Conservation (phyloP, 2,888 invertebrate genomes). For the Lycocerus yunnanus region DNA sequence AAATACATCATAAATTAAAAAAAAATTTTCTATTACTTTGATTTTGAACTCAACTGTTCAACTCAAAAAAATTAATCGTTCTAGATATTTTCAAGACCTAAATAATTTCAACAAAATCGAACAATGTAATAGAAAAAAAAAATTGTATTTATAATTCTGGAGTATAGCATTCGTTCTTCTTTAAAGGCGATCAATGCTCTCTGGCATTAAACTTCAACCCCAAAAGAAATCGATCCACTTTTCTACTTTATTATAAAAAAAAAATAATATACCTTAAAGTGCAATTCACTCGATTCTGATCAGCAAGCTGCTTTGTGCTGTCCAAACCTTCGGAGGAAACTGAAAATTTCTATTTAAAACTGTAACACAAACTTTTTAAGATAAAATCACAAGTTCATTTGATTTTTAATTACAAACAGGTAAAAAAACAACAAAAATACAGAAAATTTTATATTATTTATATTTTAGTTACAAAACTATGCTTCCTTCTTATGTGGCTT, state of each 20-base stretch:
- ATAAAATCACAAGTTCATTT: not conserved
- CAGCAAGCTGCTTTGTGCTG: not conserved
- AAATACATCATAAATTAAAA: constrained; percentile 27
- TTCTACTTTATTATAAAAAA: too few species aligned
- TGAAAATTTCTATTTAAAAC: not conserved
- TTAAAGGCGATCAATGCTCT: too few species aligned
- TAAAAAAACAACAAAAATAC: not conserved
- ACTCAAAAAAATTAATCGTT: too few species aligned
- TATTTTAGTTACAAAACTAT: constrained; percentile 58
- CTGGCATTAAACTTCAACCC: too few species aligned
- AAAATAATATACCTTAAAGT: not conserved
- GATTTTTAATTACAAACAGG: not conserved
- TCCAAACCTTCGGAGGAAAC: not conserved
- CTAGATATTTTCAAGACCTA: too few species aligned
- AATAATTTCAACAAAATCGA: too few species aligned
- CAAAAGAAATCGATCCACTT: too few species aligned
- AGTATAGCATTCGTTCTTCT: too few species aligned
- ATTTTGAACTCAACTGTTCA: too few species aligned
- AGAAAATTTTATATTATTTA: not conserved
- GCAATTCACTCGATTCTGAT: not conserved
- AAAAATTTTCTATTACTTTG: not conserved
- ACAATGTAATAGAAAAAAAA: too few species aligned
- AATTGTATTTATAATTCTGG: too few species aligned
- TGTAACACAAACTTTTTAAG: not conserved
- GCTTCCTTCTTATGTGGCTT: constrained; percentile 79